Evolutionary conservation across 2,113 vertebrate genomes (phyloP).

Genomic region (Equus przewalskii): DNA sequence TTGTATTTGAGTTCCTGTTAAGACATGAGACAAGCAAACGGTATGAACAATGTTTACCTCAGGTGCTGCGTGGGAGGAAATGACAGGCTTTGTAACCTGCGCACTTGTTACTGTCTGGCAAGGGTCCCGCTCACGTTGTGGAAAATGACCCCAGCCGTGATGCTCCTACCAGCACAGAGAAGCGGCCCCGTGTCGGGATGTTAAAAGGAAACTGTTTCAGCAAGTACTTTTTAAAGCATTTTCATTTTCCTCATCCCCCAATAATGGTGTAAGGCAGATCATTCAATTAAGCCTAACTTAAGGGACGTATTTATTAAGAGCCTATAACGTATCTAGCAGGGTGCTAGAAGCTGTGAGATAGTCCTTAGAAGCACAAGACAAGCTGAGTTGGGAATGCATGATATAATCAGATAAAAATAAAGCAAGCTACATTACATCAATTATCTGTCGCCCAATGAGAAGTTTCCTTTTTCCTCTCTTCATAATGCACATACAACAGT

Average conservation of each 20-base stretch:
- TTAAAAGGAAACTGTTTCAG: neutral
- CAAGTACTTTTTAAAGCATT: slow-evolving; percentile 22
- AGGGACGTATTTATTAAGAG: neutral
- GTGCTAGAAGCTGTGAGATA: neutral
- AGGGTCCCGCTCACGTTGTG: neutral
- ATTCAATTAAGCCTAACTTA: neutral
- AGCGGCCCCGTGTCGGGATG: neutral
- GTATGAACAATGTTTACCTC: neutral
- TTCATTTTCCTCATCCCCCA: neutral
- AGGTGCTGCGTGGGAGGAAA: neutral
- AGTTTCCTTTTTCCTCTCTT: neutral
- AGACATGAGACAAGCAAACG: neutral
- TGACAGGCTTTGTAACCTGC: neutral
- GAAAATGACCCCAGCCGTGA: neutral
- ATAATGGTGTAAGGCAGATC: neutral
- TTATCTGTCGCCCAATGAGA: neutral
- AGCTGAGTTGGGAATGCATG: neutral
- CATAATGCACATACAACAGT: neutral
- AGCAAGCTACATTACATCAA: neutral
- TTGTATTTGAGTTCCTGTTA: neutral
- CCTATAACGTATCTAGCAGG: neutral
- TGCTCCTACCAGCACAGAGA: neutral
- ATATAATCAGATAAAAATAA: slow-evolving; percentile 47
- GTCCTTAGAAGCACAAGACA: neutral
- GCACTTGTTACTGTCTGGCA: neutral